phyloP scores from a whole-genome alignment of 1,140 invertebrate genomes.

The Ceratina calcarata region DNA sequence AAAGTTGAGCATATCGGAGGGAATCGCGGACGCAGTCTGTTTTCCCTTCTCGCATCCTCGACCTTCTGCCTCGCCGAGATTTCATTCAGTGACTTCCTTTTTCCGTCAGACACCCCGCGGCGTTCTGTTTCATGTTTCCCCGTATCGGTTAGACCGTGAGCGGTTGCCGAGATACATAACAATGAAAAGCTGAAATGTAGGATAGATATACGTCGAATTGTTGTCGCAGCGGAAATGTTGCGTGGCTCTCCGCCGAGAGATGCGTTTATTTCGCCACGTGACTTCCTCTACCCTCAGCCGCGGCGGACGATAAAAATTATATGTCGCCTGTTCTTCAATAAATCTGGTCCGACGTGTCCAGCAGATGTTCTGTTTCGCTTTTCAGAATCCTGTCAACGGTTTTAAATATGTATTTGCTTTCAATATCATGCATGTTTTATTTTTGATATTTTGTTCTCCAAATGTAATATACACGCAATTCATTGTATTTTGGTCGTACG shows the following conservation, averaged over 20 bases:
- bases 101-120: constrained; percentile 43
- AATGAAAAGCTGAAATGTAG: constrained; percentile 36
- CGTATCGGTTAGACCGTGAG: constrained; percentile 32
- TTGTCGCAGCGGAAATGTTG: constrained; percentile 40
- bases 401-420: neutral
- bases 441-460: too few relatives aligned
- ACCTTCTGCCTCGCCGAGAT: constrained; percentile 24
- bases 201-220: constrained; percentile 37
- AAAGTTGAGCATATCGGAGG: constrained; percentile 6
- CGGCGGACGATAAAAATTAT: constrained; percentile 42
- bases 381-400: constrained; percentile 12
- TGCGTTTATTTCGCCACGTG: constrained; percentile 42
- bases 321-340: constrained; percentile 30
- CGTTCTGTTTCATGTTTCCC: constrained; percentile 40
- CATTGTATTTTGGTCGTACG: too few relatives aligned
- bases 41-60: constrained; percentile 13
- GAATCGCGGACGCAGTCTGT: too few relatives aligned
- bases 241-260: constrained; percentile 12
- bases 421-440: neutral
- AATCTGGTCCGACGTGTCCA: neutral
- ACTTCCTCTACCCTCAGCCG: constrained; percentile 1
- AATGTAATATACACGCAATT: too few relatives aligned
- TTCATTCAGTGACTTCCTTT: constrained; percentile 48
- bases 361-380: constrained; percentile 2
- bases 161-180: constrained; percentile 31